phyloP scores from a whole-genome alignment of 2,797 vertebrate species.

The Lepilemur septentrionalis region DNA sequence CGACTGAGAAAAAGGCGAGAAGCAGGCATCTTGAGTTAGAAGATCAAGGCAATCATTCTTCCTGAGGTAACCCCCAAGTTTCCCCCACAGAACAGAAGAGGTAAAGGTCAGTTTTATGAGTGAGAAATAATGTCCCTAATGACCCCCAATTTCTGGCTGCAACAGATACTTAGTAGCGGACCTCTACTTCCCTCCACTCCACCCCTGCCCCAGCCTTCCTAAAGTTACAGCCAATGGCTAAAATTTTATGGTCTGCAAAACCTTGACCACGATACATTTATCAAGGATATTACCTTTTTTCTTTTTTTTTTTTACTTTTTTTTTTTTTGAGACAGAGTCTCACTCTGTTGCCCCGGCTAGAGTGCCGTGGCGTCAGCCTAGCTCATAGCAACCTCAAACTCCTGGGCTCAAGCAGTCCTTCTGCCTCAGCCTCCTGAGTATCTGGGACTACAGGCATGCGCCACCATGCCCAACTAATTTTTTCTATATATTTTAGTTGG shows the following conservation, averaged over 20 bases:
- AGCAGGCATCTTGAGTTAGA: not conserved
- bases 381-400: too few species aligned
- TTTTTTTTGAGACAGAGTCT: too few species aligned
- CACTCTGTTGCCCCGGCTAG: too few species aligned
- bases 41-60: not conserved
- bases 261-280: not conserved
- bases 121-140: conserved; percentile 3
- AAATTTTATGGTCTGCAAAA: conserved; percentile 5
- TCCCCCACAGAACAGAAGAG: not conserved
- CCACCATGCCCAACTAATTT: too few species aligned
- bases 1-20: not conserved
- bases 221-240: not conserved
- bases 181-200: not conserved
- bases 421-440: too few species aligned
- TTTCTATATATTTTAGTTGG: too few species aligned
- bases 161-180: not conserved
- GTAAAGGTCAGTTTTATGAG: not conserved
- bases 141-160: not conserved
- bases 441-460: too few species aligned
- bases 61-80: not conserved
- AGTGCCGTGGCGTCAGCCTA: too few species aligned
- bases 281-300: not conserved
- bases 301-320: not conserved
- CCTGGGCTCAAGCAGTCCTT: too few species aligned
- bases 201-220: too few species aligned